phyloP scores from a whole-genome alignment of 2,888 invertebrate species.

The Tipula confusa region DNA sequence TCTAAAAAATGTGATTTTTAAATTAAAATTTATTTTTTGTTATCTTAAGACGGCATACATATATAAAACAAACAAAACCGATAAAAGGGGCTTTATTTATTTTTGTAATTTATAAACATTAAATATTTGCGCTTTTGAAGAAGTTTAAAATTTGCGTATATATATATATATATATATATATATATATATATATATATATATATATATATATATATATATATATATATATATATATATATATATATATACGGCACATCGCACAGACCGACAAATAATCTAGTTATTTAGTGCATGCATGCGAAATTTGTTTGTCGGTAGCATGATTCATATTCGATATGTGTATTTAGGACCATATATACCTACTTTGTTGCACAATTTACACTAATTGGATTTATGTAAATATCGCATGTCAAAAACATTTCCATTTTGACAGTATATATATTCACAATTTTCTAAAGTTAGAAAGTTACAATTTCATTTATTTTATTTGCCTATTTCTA shows the following conservation, averaged over 20 bases:
- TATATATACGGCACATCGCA: background rate
- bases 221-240: no score
- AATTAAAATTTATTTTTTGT: background rate
- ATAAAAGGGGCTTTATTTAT: constrained; percentile 12
- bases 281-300: background rate
- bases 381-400: background rate
- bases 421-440: background rate
- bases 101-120: constrained; percentile 6
- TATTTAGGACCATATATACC: background rate
- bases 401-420: background rate
- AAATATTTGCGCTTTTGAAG: background rate
- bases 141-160: background rate
- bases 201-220: no score
- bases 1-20: constrained; percentile 9
- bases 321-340: background rate
- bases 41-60: background rate
- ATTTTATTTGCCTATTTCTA: no score
- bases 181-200: no score
- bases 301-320: background rate
- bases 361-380: background rate
- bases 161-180: no score
- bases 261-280: background rate
- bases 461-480: background rate
- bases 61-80: constrained; percentile 14
- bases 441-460: background rate